Conservation (phyloP, 2,888 invertebrate genomes). For the Lymantria dispar region DNA sequence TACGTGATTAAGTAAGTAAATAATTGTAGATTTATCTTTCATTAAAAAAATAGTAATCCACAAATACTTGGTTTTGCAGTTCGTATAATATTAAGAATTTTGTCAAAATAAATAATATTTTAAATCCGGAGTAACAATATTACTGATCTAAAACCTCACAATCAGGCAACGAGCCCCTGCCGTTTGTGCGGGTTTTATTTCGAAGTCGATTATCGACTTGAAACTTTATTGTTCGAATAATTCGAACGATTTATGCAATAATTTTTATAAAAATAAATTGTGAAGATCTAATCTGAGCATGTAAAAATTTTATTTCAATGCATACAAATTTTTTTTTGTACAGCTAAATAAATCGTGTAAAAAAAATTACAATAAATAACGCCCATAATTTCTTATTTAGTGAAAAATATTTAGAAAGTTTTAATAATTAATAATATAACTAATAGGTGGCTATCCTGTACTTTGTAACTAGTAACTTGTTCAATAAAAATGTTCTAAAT, state of each 20-base stretch:
- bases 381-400: conserved; percentile 51
- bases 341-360: conserved; percentile 29
- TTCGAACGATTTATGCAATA: conserved; percentile 24
- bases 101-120: conserved; percentile 12
- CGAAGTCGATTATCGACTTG: conserved; percentile 23
- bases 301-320: conserved; percentile 31
- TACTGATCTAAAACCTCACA: conserved; percentile 54
- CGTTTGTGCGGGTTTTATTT: conserved; percentile 58
- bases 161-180: conserved; percentile 69
- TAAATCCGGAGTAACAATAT: conserved; percentile 65
- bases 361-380: conserved; percentile 20
- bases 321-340: conserved; percentile 55
- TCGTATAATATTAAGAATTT: conserved; percentile 11
- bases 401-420: conserved; percentile 56
- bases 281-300: conserved; percentile 18
- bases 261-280: conserved; percentile 11
- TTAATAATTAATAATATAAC: conserved; percentile 48
- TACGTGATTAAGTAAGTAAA: conserved; percentile 45
- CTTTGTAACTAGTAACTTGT: conserved; percentile 67
- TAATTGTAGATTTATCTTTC: conserved; percentile 38
- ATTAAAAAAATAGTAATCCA: conserved; percentile 16
- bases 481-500: conserved; percentile 78
- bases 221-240: conserved; percentile 34
- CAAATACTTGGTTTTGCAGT: neutral
- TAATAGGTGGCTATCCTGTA: conserved; percentile 60